Base-by-base conservation (phyloP, 2,113 vertebrate species). In the Heterochromis multidens region DNA sequence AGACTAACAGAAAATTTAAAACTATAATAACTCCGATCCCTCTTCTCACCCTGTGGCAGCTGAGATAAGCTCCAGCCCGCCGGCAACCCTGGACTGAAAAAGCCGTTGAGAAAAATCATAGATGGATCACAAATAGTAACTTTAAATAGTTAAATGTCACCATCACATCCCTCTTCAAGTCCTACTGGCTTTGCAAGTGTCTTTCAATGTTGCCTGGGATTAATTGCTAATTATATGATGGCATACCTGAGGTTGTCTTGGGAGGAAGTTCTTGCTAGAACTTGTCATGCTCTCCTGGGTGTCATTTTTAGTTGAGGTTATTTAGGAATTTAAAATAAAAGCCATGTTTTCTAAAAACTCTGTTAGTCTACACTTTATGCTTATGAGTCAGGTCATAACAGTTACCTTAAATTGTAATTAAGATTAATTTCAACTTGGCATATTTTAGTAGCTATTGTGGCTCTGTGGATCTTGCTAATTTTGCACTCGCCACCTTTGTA, bases 371-470 rank as follows among this genome's bases (percentile, higher is more conserved):
- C 67, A 29, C 23, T 19, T 19, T 0, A 46, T 70, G 65, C 40
- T 7, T 49, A 29, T 4, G 25, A 49, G 9, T 19, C 19, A 6
- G 16, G 9, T 49, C 11, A 49, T 29, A 72, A 72, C 40, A 29
- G 40, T 72, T 72, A 29, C 40, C 25, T 49, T 72, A 49, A 10
- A 72, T 12, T 19, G 65, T 29, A 7, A 29, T 49, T 72, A 7
- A 6, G 0, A 2, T 19, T 72, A 10, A 72, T 0, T 72, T 49
- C 0, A 43, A 21, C 11, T 49, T 46, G 23, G 40, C 65, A 11
- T 2, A 46, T 27, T 46, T 17, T 3, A 13, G 40, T 43, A 43
- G 40, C 11, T 13, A 12, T 13, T 13, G 40, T 13, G 1, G 40
- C 4, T 9, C 3, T 43, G 4, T 43, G 40, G 40, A 43, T 43